phyloP scores from a whole-genome alignment of 2,888 invertebrate genomes.

The Aquatica leii region DNA sequence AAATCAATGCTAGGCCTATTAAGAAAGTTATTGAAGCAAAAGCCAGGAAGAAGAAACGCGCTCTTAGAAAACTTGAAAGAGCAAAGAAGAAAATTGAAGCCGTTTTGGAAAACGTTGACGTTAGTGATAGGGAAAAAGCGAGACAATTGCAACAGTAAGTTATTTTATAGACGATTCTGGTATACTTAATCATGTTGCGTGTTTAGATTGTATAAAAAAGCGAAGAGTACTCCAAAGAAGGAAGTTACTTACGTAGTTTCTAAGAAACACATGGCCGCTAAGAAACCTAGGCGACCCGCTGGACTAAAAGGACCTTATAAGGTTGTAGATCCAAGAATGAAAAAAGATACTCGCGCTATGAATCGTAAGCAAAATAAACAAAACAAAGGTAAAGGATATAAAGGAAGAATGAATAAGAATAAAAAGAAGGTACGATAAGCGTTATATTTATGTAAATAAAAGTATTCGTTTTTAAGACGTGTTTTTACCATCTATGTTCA shows the following conservation, averaged over 20 bases:
- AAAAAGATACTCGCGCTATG: constrained; percentile 85
- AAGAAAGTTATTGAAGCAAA: constrained; percentile 99
- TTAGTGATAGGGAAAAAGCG: constrained; percentile 92
- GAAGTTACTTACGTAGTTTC: constrained; percentile 94
- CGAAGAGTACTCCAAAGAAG: constrained; percentile 83
- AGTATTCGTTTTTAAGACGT: constrained; percentile 9
- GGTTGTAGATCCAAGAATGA: constrained; percentile 96
- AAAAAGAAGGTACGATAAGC: constrained; percentile 14
- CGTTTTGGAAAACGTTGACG: constrained; percentile 89
- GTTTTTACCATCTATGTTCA: too few relatives aligned
- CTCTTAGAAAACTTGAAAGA: constrained; percentile 84
- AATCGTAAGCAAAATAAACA: constrained; percentile 43
- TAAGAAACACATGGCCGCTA: constrained; percentile 83
- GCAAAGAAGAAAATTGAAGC: constrained; percentile 96
- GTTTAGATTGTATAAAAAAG: constrained; percentile 88
- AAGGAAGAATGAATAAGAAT: constrained; percentile 30
- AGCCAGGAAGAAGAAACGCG: constrained; percentile 94
- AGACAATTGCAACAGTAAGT: constrained; percentile 88
- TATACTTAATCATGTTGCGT: constrained; percentile 15
- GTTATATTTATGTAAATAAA: constrained; percentile 22
- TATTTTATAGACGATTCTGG: neutral
- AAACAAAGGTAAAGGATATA: constrained; percentile 24
- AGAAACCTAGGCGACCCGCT: constrained; percentile 78
- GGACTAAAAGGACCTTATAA: constrained; percentile 93
- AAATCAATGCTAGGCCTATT: constrained; percentile 93